Base-by-base conservation (phyloP, 1,140 invertebrate species). In the Apocrypta bakeri region DNA sequence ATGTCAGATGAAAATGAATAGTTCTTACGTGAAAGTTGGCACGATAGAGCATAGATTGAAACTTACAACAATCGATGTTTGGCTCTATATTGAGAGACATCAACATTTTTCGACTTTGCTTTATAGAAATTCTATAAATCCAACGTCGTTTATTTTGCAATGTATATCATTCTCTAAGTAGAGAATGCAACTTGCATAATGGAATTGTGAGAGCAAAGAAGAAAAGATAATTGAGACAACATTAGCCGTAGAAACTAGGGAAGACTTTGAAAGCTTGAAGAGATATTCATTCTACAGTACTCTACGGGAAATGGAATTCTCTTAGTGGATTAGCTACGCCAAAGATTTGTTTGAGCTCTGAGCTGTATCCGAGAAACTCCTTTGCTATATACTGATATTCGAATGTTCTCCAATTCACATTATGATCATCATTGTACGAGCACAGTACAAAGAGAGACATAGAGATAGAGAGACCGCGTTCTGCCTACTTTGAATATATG, bases 401-500 rank as follows among this genome's bases (percentile, higher is more conserved):
- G 33, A 42, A 42, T 73, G 24, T n/a, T 37, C 48, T 56, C 31
- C 56, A 64, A 64, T 64, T 64, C 76, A 12, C 76, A 66, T 78
- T 78, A 79, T 56, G 25, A 71, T 80, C 25, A n/a, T 80, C 25
- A n/a, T 80, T 63, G 33, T 63, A 25, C 68, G 69, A 33, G 40
- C 29, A n/a, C 21, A 69, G 64, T 12, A 29, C 33, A 29, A 9
- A 31, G 29, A 21, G 66, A 40, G 33, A n/a, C n/a, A n/a, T n/a
- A n/a, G n/a, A n/a, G n/a, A n/a, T n/a, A 9, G 27, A 31, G 66
- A n/a, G 40, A 17, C 61, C 27, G 63, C 75, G 63, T n/a, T 25
- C 24, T n/a, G 77, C 63, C 78, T 24, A 29, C 24, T 73, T 74
- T 33, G 72, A 63, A n/a, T n/a, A 40, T 71, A 74, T 64, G 48